Evolutionary conservation across 2,797 vertebrate species (phyloP), one percentile per base, ranked within the genome.

Genomic region (Anas bernieri): DNA sequence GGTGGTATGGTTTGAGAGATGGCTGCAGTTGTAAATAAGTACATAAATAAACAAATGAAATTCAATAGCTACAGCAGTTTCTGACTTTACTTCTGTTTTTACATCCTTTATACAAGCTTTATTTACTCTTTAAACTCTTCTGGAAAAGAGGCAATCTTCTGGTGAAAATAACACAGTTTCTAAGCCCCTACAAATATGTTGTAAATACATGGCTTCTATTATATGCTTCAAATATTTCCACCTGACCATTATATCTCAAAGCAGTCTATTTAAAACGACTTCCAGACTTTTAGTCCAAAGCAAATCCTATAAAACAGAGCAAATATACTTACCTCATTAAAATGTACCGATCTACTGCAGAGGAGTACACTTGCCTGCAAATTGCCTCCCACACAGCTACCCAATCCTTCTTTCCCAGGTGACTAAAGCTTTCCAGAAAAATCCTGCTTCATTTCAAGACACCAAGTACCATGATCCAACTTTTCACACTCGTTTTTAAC

Each of bases 401-500:
- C 91, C 68, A 5, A 95, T 96, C 90, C 83, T 96, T 93, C 90
- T 84, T 92, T 93, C 92, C 92, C 95, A 95, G 96, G 94, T 96
- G 96, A 96, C 95, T 96, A 96, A 96, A 94, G 85, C 80, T 83
- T 97, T 96, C 94, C 94, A 96, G 94, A 97, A 96, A 96, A 97
- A 94, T 96, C 94, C 64, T 93, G 54, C 66, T 95, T 86, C 82
- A 63, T 83, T 96, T 92, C 77, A 90, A 94, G 92, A 93, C 72
- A 94, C 52, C 66, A 78, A 88, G 46, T 76, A 73, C 74, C 87
- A 86, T 0, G 33, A 96, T 86, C 80, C 59, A 88, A 91, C 89
- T 93, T 93, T 61, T 82, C 85, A 93, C 63, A 63, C 80, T 93
- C 73, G 45, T 41, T 92, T 93, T 97, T 93, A 96, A 97, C 83